Percentiles rank a stretch among this genome's conserved stretches.
Evolutionary conservation across 1,140 invertebrate genomes (phyloP).

Genomic region (Antheraea mylitta): DNA sequence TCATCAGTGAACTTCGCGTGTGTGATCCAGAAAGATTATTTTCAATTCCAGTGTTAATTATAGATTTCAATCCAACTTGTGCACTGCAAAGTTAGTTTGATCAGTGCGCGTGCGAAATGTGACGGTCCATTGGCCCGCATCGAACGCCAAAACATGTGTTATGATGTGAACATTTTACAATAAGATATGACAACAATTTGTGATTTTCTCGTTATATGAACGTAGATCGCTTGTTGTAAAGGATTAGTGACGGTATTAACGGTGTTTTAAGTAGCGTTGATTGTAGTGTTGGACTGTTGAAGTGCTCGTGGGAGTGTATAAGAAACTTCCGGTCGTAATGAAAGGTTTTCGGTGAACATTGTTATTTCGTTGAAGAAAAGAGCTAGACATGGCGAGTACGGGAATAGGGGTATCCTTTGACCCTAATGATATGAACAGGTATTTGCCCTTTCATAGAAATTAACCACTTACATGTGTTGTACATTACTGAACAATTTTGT

Average conservation of each 20-base stretch:
- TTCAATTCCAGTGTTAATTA: conserved; percentile 68
- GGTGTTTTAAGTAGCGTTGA: conserved; percentile 20
- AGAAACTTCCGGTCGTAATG: conserved; percentile 62
- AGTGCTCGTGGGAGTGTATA: conserved; percentile 26
- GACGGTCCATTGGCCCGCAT: conserved; percentile 43
- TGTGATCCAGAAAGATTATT: conserved; percentile 69
- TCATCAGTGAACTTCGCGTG: conserved; percentile 66
- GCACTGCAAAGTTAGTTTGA: conserved; percentile 53
- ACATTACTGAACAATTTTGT: background rate
- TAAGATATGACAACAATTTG: conserved; percentile 70
- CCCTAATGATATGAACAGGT: conserved; percentile 86
- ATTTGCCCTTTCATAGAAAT: conserved; percentile 5
- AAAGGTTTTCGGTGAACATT: conserved; percentile 42
- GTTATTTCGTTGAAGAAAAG: conserved; percentile 29
- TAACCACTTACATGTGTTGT: background rate
- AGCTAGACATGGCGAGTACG: conserved; percentile 62
- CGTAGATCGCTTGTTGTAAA: background rate
- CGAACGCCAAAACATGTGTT: conserved; percentile 70
- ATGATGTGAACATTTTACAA: conserved; percentile 68
- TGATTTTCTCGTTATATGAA: conserved; percentile 43
- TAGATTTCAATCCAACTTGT: conserved; percentile 60
- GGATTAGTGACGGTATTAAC: background rate
- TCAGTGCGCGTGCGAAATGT: conserved; percentile 42
- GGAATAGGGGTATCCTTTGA: conserved; percentile 85
- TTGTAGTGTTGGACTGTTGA: conserved; percentile 5